phyloP scores from a whole-genome alignment of 2,797 vertebrate species.

The Parauchenoglanis punctatus region DNA sequence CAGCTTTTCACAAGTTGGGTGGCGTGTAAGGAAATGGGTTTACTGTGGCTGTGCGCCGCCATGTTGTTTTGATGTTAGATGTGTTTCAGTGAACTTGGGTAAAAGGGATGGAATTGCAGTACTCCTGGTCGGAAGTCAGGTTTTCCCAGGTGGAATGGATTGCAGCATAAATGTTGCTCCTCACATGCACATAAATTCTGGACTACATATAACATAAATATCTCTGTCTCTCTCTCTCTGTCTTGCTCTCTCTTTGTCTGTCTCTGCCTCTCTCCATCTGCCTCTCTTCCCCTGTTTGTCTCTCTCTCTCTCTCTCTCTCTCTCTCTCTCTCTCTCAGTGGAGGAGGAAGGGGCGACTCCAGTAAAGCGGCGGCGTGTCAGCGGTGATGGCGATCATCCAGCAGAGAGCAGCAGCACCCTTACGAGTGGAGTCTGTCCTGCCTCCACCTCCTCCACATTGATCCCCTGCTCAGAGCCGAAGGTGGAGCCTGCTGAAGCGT shows the following conservation, averaged over 20 bases:
- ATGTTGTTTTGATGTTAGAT: no score
- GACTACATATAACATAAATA: neutral
- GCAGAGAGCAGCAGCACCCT: conserved; percentile 61
- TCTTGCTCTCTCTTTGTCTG: neutral
- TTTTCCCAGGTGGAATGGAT: neutral
- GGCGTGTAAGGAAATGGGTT: neutral
- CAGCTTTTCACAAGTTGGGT: no score
- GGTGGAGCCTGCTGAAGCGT: conserved; percentile 83
- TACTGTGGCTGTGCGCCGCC: neutral
- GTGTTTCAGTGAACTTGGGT: neutral
- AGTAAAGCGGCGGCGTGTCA: conserved; percentile 87
- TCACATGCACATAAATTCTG: neutral
- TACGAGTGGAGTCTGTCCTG: conserved; percentile 54
- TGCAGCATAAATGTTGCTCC: neutral
- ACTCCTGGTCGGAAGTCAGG: neutral
- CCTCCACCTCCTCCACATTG: conserved; percentile 60
- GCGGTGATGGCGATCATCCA: conserved; percentile 10
- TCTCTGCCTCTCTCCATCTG: neutral
- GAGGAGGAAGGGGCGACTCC: conserved; percentile 95
- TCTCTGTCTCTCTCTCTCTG: neutral
- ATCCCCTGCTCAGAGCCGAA: conserved; percentile 75
- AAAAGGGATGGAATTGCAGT: neutral
- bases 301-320: no score
- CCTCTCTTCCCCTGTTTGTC: no score
- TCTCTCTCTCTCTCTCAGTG: conserved; percentile 49